These are phyloP conservation scores for Drosophila aldrichi DNA, from an alignment of 2,888 invertebrate species.

Conservation along the genomic window DNA sequence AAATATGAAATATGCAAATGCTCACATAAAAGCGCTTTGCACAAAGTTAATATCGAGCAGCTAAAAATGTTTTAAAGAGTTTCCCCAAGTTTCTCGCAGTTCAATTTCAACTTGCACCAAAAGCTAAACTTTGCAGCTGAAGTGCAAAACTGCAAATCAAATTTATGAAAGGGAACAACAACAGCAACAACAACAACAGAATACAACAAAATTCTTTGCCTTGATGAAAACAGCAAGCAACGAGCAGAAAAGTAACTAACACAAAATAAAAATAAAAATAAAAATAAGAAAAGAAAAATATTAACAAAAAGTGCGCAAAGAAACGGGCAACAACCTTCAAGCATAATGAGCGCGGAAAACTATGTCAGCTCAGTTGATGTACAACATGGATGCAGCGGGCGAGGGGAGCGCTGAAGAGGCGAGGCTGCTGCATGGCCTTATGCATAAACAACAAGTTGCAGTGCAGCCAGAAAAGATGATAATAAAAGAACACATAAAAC, in stretches of 20 bases:
- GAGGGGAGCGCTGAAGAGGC: not conserved
- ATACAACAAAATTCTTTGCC: slow-evolving; percentile 25
- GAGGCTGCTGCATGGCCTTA: slow-evolving; percentile 35
- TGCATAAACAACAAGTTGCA: slow-evolving; percentile 68
- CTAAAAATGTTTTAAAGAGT: slow-evolving; percentile 58
- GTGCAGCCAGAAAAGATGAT: slow-evolving; percentile 25
- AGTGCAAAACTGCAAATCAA: slow-evolving; percentile 14
- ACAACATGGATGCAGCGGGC: slow-evolving; percentile 14
- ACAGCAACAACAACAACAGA: not conserved
- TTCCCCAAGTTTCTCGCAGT: slow-evolving; percentile 20
- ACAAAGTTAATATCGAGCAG: slow-evolving; percentile 39
- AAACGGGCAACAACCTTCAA: slow-evolving; percentile 57
- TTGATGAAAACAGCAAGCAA: slow-evolving; percentile 44
- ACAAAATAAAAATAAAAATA: not conserved
- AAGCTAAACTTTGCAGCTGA: slow-evolving; percentile 18
- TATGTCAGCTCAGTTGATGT: slow-evolving; percentile 65
- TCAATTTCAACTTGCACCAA: slow-evolving; percentile 37
- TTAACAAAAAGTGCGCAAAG: slow-evolving; percentile 17
- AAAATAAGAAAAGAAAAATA: slow-evolving; percentile 15
- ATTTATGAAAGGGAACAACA: slow-evolving; percentile 2
- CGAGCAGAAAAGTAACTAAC: slow-evolving; percentile 22
- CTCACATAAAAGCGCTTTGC: slow-evolving; percentile 28
- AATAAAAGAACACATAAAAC: slow-evolving; percentile 13
- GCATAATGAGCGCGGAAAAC: slow-evolving; percentile 71
- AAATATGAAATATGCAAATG: slow-evolving; percentile 54